Base-by-base conservation (phyloP, 2,888 invertebrate species). In the Cosmorhoe ocellata region DNA sequence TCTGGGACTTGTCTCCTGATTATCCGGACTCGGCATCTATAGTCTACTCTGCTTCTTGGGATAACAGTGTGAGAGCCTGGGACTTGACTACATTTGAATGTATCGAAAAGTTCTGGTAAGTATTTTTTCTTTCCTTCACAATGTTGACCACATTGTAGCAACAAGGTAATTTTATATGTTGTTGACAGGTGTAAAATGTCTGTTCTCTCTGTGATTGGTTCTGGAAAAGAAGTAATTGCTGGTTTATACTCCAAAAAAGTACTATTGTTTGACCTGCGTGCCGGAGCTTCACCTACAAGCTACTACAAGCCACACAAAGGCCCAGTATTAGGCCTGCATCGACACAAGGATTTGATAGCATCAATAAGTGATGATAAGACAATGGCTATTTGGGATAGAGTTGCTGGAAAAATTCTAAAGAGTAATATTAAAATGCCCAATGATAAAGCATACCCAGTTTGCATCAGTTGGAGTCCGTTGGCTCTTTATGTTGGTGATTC, bases 21-120 rank as follows among this genome's bases (percentile, higher is more conserved):
- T 71, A 76, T 46, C 63, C 77, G 27, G 71, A 81, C 10, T 73
- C 80, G 54, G 80, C 91, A 12, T 69, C 87, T 3, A 82, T 79
- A 40, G 66, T 93, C 32, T 92, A 91, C 63, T 93, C 93, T 27
- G 92, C 92, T 11, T 92, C 92, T 27, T 93, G 93, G 93, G 93
- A 93, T 67, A 87, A 90, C 51, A 91, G 87, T 30, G 89, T 93
- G 0, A 92, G 92, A 71, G 87, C 89, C 2, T 93, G 93, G 93
- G 86, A 90, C 52, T 72, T 91, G 28, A 69, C 70, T 28, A 69
- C 79, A 48, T 82, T 92, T 59, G 69, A 72, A 48, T 87, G 84
- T 65, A 65, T 88, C 44, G 79, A 84, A 69, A 89, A 82, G 58
- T 91, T 92, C 68, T 78, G 82, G 91, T 90, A 57, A 74, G 80